A percentile compares a stretch with the other conserved stretches of the same genome.
Evolutionary conservation across 2,888 invertebrate species (phyloP).

Genomic region (Ernsta delagoae): DNA sequence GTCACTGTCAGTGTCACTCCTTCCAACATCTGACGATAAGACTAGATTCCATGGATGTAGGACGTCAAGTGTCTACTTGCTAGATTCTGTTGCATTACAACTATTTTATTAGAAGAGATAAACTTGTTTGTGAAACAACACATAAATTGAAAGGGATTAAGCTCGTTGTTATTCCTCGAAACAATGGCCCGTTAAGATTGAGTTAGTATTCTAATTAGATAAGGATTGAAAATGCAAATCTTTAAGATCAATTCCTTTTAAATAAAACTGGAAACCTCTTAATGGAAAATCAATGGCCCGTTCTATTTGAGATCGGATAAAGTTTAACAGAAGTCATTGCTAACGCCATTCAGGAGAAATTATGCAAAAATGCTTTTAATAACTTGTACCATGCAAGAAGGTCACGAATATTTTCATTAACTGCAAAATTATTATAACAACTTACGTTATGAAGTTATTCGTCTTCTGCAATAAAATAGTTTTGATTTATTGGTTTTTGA

Average conservation of each 20-base stretch:
- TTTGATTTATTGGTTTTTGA: no score
- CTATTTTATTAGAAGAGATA: neutral
- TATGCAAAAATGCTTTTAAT: neutral
- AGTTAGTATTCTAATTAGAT: neutral
- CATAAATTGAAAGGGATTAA: neutral
- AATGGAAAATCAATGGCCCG: constrained; percentile 6
- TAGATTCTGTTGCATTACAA: neutral
- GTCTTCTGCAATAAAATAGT: no score
- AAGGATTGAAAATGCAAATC: neutral
- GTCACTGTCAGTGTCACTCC: no score
- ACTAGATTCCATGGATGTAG: no score
- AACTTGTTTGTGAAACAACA: neutral
- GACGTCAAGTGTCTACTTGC: no score
- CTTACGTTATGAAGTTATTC: no score
- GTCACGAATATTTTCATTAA: no score
- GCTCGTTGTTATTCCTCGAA: neutral
- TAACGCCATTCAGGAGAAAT: neutral
- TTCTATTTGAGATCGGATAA: neutral
- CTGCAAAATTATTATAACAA: no score
- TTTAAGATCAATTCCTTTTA: neutral
- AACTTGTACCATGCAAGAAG: no score
- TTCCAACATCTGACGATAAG: no score
- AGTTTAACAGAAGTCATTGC: neutral
- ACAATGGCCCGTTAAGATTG: neutral
- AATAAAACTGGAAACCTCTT: neutral